phyloP scores from a whole-genome alignment of 2,113 vertebrate genomes.

The Ictalurus furcatus region DNA sequence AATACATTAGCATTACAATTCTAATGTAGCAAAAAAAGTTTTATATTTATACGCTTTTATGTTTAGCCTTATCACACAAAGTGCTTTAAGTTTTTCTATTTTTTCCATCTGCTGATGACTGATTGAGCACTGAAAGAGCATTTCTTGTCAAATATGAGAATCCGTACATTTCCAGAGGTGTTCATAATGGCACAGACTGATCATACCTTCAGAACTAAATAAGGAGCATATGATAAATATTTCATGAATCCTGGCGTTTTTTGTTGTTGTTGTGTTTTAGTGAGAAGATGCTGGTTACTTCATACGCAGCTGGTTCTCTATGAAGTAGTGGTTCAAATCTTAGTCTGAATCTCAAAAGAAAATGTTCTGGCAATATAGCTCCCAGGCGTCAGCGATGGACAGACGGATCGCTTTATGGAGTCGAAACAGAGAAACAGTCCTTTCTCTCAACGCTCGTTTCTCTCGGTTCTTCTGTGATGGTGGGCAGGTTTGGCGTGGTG shows the following conservation, averaged over 20 bases:
- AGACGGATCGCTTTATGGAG: not conserved
- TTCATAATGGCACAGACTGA: slow-evolving; percentile 15
- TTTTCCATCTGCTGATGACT: not conserved
- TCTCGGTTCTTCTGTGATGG: slow-evolving; percentile 69
- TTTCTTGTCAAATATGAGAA: not conserved
- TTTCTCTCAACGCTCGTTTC: not conserved
- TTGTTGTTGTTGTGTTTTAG: not conserved
- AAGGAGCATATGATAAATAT: not conserved
- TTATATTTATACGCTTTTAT: slow-evolving; percentile 13
- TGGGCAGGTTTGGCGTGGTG: slow-evolving; percentile 65
- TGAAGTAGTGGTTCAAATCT: not conserved
- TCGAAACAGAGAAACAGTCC: not conserved
- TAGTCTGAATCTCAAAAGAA: slow-evolving; percentile 14
- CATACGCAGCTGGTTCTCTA: not conserved
- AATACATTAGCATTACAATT: slow-evolving; percentile 9
- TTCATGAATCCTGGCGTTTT: not conserved
- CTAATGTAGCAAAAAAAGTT: slow-evolving; percentile 14
- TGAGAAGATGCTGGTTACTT: slow-evolving; percentile 15
- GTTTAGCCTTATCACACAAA: slow-evolving; percentile 6
- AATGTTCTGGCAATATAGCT: not conserved
- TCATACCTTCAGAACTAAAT: not conserved
- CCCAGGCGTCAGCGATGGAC: not conserved
- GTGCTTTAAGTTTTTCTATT: not conserved
- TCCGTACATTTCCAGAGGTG: not conserved
- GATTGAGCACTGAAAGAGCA: not conserved